Base-by-base conservation (phyloP, 2,888 invertebrate species). In the Ectemnius lituratus region DNA sequence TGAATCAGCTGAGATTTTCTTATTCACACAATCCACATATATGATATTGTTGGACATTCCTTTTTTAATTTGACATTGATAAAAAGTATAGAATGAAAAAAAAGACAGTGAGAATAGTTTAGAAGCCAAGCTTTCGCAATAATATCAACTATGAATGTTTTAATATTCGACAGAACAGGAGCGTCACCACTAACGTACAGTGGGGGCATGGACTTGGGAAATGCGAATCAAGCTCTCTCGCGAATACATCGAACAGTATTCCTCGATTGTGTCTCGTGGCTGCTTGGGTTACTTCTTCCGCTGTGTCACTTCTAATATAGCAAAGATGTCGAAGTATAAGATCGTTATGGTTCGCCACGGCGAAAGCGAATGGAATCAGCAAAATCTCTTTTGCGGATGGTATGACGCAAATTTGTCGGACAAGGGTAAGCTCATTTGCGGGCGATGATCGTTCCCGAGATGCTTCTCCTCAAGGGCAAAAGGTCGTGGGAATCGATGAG, bases 261-360 rank as follows among this genome's bases (percentile, higher is more conserved):
- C 52, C 52, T 52, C 52, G 52, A 52, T 52, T 52, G 14, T 52
- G 52, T 52, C 52, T 52, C 11, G 11, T 16, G 14, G 65, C 11
- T 37, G 8, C 28, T 45, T 11, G 68, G 45, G 11, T 67, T 69
- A 69, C 37, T 13, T 37, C 8, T 59, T 52, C 46, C 56, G 60
- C 27, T n/a, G n/a, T 56, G 3, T 45, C 63, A 18, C 14, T 1
- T 58, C 52, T 64, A 47, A 18, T 20, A 4, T 18, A n/a, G 67
- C 4, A 71, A 77, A 75, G 37, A 90, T 91, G 90, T 84, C 90
- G 4, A 93, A 93, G 84, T 94, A 93, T 79, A 92, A 90, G 83
- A 92, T 93, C 89, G 93, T 94, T 57, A 94, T 94, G 94, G 93
- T 94, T 76, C 93, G 94, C 78, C 94, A 94, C 84, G 94, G 94